A percentile compares a stretch with the other conserved stretches of the same genome.
Conservation (phyloP, 2,888 invertebrate species). For the Athrips mouffetella region DNA sequence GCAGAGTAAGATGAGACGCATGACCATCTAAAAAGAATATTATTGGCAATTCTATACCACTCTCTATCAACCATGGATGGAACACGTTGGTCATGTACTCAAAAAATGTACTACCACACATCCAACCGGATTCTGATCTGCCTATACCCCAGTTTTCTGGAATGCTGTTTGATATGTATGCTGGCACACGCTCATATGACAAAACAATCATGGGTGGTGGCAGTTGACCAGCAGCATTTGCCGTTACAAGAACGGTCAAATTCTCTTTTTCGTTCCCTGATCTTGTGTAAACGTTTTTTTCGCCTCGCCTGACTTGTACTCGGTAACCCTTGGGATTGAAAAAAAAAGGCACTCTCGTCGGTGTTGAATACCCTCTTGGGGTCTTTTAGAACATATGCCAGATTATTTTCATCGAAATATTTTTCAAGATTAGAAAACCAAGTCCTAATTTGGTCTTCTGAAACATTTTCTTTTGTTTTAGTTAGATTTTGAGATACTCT, state of each 20-base stretch:
- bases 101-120: conserved; percentile 33
- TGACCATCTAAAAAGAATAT: no score
- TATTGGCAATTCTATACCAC: conserved; percentile 15
- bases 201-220: conserved; percentile 29
- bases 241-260: conserved; percentile 26
- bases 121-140: conserved; percentile 37
- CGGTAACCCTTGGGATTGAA: conserved; percentile 39
- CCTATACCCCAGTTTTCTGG: conserved; percentile 29
- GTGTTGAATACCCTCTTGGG: conserved; percentile 21
- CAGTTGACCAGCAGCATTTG: conserved; percentile 25
- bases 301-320: conserved; percentile 26
- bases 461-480: conserved; percentile 19
- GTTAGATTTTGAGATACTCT: conserved; percentile 13
- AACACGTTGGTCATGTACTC: neutral
- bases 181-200: conserved; percentile 23
- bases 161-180: conserved; percentile 16
- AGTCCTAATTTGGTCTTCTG: conserved; percentile 16
- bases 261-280: conserved; percentile 33
- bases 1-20: no score
- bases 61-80: conserved; percentile 8
- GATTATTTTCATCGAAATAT: conserved; percentile 17
- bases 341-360: conserved; percentile 34
- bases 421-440: conserved; percentile 21
- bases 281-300: conserved; percentile 17
- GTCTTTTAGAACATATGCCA: conserved; percentile 14